Percentiles rank a stretch among this genome's conserved stretches.
phyloP scores from a whole-genome alignment of 1,140 invertebrate species.

The Steinernema feltiae region DNA sequence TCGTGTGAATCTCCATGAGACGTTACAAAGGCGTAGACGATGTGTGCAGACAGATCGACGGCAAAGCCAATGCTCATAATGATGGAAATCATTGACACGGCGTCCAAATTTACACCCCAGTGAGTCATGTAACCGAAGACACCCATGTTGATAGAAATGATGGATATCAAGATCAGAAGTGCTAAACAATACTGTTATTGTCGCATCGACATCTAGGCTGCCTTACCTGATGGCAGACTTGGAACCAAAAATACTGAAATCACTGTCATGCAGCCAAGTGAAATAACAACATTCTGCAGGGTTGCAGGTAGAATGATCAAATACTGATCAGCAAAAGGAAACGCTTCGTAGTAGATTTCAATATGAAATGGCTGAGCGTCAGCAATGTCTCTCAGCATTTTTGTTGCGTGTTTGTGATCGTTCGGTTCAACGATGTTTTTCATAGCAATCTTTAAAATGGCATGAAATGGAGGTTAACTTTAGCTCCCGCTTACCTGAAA shows the following conservation, averaged over 20 bases:
- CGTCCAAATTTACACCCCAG: constrained; percentile 59
- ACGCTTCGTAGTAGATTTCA: constrained; percentile 54
- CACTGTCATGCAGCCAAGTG: constrained; percentile 59
- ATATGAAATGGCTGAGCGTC: constrained; percentile 53
- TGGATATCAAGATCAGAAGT: constrained; percentile 58
- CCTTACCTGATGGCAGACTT: constrained; percentile 57
- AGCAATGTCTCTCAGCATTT: constrained; percentile 50
- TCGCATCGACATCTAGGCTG: too few species aligned
- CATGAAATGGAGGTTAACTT: constrained; percentile 38
- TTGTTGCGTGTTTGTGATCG: constrained; percentile 55
- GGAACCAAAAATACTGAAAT: constrained; percentile 60
- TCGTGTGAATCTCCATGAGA: constrained; percentile 53
- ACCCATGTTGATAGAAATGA: constrained; percentile 59
- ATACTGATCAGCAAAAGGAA: constrained; percentile 58
- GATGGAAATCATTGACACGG: constrained; percentile 58
- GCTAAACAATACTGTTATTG: constrained; percentile 47
- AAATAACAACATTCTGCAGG: constrained; percentile 60
- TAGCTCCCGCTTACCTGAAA: constrained; percentile 38
- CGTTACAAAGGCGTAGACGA: constrained; percentile 61
- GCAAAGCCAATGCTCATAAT: constrained; percentile 62
- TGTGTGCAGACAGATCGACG: constrained; percentile 61
- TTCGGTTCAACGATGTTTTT: constrained; percentile 58
- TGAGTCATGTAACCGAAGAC: constrained; percentile 61
- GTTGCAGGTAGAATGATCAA: constrained; percentile 58
- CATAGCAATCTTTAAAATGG: constrained; percentile 51